These are phyloP conservation scores for Australoheros scitulus DNA, from an alignment of 2,113 vertebrate genomes.

Conservation along the genomic window DNA sequence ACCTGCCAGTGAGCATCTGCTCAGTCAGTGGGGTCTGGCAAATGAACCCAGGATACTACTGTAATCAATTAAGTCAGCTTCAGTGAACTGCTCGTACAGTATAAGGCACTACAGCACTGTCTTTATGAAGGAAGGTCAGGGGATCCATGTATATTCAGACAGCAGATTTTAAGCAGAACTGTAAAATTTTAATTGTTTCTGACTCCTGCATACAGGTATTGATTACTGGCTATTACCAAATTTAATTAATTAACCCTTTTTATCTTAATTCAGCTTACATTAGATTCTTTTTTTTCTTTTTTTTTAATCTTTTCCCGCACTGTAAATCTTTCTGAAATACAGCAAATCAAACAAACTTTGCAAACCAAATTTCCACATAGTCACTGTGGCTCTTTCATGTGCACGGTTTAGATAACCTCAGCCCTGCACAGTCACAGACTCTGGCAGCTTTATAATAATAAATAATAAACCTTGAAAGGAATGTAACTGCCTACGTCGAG, in stretches of 20 bases:
- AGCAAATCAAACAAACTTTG: background rate
- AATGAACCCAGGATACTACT: slow-evolving; percentile 38
- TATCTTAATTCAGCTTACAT: background rate
- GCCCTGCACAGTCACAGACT: slow-evolving; percentile 20
- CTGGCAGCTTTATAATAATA: background rate
- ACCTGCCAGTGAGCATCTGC: slow-evolving; percentile 74
- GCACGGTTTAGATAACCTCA: slow-evolving; percentile 3
- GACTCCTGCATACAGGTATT: background rate
- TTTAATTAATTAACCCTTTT: slow-evolving; percentile 7
- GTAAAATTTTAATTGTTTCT: background rate
- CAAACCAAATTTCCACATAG: slow-evolving; percentile 10
- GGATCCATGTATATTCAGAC: background rate
- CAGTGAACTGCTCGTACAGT: slow-evolving; percentile 37
- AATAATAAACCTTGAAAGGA: slow-evolving; percentile 34
- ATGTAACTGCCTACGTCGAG: background rate
- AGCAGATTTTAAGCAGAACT: background rate
- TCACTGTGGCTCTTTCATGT: background rate
- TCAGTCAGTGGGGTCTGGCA: slow-evolving; percentile 53
- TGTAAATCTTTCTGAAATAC: background rate
- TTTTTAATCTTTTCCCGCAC: background rate
- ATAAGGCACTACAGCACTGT: background rate
- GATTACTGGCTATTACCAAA: background rate
- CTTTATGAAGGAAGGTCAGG: background rate
- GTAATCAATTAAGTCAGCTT: slow-evolving; percentile 71
- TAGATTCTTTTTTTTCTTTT: no score